Percentiles rank a stretch among this genome's conserved stretches.
Conservation (phyloP, 2,797 vertebrate genomes). For the Acanthurus leucopareius region DNA sequence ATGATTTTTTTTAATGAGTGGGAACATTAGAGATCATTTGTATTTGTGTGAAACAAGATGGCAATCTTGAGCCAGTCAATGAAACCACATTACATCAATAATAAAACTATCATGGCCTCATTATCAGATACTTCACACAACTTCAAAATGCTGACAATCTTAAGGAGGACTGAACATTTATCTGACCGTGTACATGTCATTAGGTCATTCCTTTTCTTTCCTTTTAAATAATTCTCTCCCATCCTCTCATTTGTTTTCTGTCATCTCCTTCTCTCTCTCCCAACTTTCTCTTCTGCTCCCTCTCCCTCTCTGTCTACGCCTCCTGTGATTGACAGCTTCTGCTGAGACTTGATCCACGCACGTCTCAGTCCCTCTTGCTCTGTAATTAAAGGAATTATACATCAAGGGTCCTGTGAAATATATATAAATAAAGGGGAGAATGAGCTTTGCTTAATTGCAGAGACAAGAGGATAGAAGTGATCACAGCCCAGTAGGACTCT, state of each 20-base stretch:
- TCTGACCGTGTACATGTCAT: neutral
- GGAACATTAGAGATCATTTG: neutral
- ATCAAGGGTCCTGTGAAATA: slow-evolving; percentile 74
- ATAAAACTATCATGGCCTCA: slow-evolving; percentile 20
- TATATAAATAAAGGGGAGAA: slow-evolving; percentile 57
- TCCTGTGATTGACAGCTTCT: slow-evolving; percentile 69
- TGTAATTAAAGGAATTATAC: slow-evolving; percentile 80
- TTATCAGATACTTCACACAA: slow-evolving; percentile 33
- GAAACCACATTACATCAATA: slow-evolving; percentile 33
- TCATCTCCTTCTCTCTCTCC: slow-evolving; percentile 5
- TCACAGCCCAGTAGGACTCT: slow-evolving; percentile 66
- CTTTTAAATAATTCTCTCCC: slow-evolving; percentile 27
- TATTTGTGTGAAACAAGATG: slow-evolving; percentile 18
- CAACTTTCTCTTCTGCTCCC: neutral
- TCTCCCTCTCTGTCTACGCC: slow-evolving; percentile 2
- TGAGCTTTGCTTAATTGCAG: slow-evolving; percentile 68
- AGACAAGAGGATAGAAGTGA: slow-evolving; percentile 72
- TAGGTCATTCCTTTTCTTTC: neutral
- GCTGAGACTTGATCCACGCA: slow-evolving; percentile 57
- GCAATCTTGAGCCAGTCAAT: slow-evolving; percentile 17
- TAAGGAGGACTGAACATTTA: slow-evolving; percentile 1
- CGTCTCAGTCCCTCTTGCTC: slow-evolving; percentile 34
- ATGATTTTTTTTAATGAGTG: neutral
- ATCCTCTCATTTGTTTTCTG: slow-evolving; percentile 9
- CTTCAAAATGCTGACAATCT: neutral